These are phyloP conservation scores for Camponotus vicinus DNA, from an alignment of 1,140 invertebrate genomes.

Conservation along the genomic window DNA sequence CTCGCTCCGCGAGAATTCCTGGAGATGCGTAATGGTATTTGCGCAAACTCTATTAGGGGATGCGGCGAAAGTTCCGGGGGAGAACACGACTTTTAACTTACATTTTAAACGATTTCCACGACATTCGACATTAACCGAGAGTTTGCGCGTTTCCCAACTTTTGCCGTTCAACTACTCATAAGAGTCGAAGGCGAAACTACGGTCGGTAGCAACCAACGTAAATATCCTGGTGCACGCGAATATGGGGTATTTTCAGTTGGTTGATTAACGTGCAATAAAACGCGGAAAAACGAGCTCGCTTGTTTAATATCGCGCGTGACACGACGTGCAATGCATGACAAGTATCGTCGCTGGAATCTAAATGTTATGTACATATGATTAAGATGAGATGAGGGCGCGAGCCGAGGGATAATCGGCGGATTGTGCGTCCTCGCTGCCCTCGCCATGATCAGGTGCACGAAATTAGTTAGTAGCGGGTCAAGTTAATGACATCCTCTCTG, in stretches of 20 bases:
- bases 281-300: constrained; percentile 33
- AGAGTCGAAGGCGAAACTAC: constrained; percentile 29
- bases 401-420: constrained; percentile 20
- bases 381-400: constrained; percentile 29
- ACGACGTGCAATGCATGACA: constrained; percentile 5
- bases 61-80: not conserved
- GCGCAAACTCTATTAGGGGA: constrained; percentile 25
- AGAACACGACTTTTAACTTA: constrained; percentile 33
- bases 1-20: constrained; percentile 16
- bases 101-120: constrained; percentile 43
- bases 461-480: constrained; percentile 46
- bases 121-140: constrained; percentile 31
- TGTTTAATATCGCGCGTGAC: constrained; percentile 27
- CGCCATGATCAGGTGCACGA: constrained; percentile 20
- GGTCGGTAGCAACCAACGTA: not conserved
- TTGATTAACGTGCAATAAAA: constrained; percentile 53
- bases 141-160: not conserved
- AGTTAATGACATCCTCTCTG: constrained; percentile 58
- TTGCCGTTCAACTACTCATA: not conserved
- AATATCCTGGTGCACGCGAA: constrained; percentile 35
- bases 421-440: not conserved
- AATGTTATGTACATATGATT: constrained; percentile 37
- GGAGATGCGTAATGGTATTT: constrained; percentile 1
- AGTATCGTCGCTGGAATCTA: constrained; percentile 14
- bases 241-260: not conserved